Conservation (phyloP, 2,888 invertebrate species). For the Lasius fuliginosus region DNA sequence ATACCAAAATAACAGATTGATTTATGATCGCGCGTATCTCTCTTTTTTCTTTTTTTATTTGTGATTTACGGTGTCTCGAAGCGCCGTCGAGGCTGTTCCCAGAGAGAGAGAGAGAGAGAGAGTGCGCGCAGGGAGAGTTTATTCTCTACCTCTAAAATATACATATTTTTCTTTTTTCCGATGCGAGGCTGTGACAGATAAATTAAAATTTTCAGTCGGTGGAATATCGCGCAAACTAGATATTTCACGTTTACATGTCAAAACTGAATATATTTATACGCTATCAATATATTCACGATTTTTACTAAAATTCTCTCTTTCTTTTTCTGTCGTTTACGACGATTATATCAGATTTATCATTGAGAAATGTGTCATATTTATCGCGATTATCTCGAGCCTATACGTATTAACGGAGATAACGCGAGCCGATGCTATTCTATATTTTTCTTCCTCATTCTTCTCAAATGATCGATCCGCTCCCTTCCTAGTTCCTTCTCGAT, state of each 20-base stretch:
- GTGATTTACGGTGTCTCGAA: constrained; percentile 64
- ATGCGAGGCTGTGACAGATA: background rate
- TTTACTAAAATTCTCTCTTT: background rate
- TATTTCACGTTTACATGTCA: background rate
- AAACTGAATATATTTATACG: background rate
- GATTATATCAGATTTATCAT: background rate
- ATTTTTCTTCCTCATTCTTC: background rate
- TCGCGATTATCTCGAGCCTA: background rate
- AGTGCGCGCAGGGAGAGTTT: constrained; percentile 24
- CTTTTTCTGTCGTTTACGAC: background rate
- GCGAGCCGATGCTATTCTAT: background rate
- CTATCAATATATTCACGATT: background rate
- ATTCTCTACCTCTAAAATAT: constrained; percentile 61
- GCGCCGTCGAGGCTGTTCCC: constrained; percentile 19
- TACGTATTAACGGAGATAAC: background rate
- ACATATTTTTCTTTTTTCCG: background rate
- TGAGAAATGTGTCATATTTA: background rate
- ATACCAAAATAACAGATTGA: constrained; percentile 71
- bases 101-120: background rate
- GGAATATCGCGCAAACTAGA: constrained; percentile 8
- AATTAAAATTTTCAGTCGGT: constrained; percentile 28
- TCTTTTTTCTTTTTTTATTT: constrained; percentile 31
- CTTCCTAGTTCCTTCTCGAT: background rate
- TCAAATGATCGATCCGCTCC: background rate
- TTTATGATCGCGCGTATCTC: constrained; percentile 66